These are phyloP conservation scores for Dendrocopos noguchii DNA, from an alignment of 2,113 vertebrate genomes.

Conservation along the genomic window DNA sequence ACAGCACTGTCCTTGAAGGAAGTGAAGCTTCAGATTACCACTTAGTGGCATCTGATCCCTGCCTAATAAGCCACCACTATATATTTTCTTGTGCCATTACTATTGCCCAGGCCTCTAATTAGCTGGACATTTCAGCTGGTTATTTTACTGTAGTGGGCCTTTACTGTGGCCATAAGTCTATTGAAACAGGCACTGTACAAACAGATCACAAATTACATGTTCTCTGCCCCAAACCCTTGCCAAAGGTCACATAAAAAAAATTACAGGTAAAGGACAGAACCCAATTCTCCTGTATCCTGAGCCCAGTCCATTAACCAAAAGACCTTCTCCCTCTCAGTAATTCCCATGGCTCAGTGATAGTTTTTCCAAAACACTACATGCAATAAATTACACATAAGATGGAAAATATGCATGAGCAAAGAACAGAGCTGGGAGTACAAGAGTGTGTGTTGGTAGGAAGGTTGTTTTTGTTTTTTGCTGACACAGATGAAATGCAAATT, in stretches of 20 bases:
- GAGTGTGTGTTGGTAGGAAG: background rate
- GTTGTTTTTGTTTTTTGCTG: background rate
- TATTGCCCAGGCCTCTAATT: background rate
- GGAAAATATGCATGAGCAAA: background rate
- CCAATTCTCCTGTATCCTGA: background rate
- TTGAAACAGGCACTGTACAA: background rate
- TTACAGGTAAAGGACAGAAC: background rate
- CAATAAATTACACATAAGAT: background rate
- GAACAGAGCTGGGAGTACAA: background rate
- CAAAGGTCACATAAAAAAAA: background rate
- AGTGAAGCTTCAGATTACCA: conserved; percentile 1
- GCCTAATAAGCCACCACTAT: background rate
- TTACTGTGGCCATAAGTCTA: background rate
- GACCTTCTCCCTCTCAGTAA: background rate
- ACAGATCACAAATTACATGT: background rate
- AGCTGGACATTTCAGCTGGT: background rate
- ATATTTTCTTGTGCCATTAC: conserved; percentile 1
- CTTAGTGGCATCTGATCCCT: background rate
- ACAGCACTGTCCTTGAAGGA: background rate
- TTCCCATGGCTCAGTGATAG: background rate
- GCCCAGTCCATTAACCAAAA: background rate
- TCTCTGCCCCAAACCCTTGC: background rate
- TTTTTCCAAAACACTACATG: conserved; percentile 3
- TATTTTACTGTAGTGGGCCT: background rate
- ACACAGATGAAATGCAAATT: conserved; percentile 44